These are phyloP conservation scores for Slavum lentiscoides DNA, from an alignment of 2,888 invertebrate species.

Conservation along the genomic window DNA sequence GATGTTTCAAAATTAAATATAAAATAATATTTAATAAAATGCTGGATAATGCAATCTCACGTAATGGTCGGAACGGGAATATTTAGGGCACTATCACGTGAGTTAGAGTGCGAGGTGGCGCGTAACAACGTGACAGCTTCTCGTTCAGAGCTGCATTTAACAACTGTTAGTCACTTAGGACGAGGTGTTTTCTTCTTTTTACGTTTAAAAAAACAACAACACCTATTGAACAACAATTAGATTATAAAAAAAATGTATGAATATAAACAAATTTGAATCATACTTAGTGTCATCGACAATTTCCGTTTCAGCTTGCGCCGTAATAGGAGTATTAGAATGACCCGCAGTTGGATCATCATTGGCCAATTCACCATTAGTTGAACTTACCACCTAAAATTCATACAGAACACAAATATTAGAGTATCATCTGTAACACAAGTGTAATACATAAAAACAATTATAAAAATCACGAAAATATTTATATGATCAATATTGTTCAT, in stretches of 20 bases:
- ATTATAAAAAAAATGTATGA: constrained; percentile 1
- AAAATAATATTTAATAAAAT: constrained; percentile 43
- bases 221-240: constrained; percentile 52
- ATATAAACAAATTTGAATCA: constrained; percentile 61
- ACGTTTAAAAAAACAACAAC: constrained; percentile 96
- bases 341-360: constrained; percentile 95
- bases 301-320: constrained; percentile 89
- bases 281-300: constrained; percentile 97
- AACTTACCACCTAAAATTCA: constrained; percentile 84
- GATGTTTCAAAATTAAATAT: constrained; percentile 50
- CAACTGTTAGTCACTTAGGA: constrained; percentile 84
- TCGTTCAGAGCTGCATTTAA: constrained; percentile 69
- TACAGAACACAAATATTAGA: constrained; percentile 30
- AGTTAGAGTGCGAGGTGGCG: constrained; percentile 69
- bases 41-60: constrained; percentile 47
- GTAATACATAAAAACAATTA: too few relatives aligned
- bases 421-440: too few relatives aligned
- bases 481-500: too few relatives aligned
- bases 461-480: too few relatives aligned
- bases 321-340: constrained; percentile 96
- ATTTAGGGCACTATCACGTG: constrained; percentile 67
- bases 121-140: constrained; percentile 68
- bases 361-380: constrained; percentile 93
- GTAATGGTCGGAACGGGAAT: constrained; percentile 56
- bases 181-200: constrained; percentile 97